phyloP scores from a whole-genome alignment of 2,113 vertebrate species.

The Vombatus ursinus region DNA sequence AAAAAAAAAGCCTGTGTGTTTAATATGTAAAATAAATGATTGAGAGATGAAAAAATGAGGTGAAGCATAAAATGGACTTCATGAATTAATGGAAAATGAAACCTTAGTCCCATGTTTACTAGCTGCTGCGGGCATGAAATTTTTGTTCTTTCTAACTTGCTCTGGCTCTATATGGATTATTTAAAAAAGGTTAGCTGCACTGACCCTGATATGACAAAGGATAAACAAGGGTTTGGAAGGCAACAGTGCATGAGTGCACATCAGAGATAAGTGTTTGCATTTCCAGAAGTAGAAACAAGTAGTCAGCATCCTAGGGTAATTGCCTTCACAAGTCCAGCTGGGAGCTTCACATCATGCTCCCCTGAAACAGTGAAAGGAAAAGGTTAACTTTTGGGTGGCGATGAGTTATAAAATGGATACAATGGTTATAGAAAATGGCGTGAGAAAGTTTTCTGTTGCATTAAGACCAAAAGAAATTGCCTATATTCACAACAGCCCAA shows the following conservation, averaged over 20 bases:
- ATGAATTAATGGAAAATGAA: neutral
- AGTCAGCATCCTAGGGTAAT: constrained; percentile 36
- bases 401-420: constrained; percentile 53
- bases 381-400: constrained; percentile 2
- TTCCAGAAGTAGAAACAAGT: constrained; percentile 50
- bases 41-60: constrained; percentile 20
- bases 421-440: neutral
- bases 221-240: neutral
- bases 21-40: constrained; percentile 39
- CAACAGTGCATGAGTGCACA: constrained; percentile 35
- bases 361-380: constrained; percentile 33
- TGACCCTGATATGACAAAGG: constrained; percentile 29
- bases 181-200: constrained; percentile 48
- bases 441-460: neutral
- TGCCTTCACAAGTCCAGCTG: constrained; percentile 5
- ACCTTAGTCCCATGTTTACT: constrained; percentile 40
- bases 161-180: constrained; percentile 13
- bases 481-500: neutral
- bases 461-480: neutral
- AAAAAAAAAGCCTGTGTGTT: neutral
- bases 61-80: neutral
- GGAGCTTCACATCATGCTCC: constrained; percentile 30
- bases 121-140: neutral
- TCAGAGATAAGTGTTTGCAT: constrained; percentile 41
- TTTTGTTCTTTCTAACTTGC: constrained; percentile 24